These are phyloP conservation scores for Sternarchorhynchus goeldii DNA, from an alignment of 2,797 vertebrate species.

Conservation along the genomic window DNA sequence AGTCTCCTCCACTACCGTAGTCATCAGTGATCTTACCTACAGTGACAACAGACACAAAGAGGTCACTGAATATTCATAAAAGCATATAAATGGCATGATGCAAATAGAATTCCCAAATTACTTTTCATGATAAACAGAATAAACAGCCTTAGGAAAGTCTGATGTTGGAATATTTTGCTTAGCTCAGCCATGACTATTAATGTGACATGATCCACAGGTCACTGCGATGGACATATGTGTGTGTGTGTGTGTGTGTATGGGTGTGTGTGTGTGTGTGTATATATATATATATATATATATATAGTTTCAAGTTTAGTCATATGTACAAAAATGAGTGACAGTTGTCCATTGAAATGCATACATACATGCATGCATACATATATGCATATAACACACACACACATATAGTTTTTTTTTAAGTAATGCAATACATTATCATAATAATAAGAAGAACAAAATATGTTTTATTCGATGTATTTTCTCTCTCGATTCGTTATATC, in stretches of 20 bases:
- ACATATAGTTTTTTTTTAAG: no score
- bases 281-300: no score
- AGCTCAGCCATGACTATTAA: neutral
- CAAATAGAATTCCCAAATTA: neutral
- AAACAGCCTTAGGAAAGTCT: neutral
- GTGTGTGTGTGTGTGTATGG: no score
- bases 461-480: neutral
- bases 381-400: no score
- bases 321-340: no score
- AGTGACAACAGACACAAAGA: slow-evolving; percentile 33
- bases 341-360: no score
- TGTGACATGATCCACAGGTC: neutral
- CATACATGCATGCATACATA: no score
- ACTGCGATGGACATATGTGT: neutral
- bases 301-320: no score
- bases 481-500: neutral
- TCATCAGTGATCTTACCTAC: slow-evolving; percentile 75
- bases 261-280: no score
- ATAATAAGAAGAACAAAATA: no score
- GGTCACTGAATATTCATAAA: slow-evolving; percentile 1
- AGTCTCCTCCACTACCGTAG: slow-evolving; percentile 76
- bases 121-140: neutral
- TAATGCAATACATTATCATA: no score
- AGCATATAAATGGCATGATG: neutral
- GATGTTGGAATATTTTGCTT: neutral